A percentile compares a stretch with the other conserved stretches of the same genome.
phyloP scores from a whole-genome alignment of 1,140 invertebrate species.

The Potamilus streckersoni region DNA sequence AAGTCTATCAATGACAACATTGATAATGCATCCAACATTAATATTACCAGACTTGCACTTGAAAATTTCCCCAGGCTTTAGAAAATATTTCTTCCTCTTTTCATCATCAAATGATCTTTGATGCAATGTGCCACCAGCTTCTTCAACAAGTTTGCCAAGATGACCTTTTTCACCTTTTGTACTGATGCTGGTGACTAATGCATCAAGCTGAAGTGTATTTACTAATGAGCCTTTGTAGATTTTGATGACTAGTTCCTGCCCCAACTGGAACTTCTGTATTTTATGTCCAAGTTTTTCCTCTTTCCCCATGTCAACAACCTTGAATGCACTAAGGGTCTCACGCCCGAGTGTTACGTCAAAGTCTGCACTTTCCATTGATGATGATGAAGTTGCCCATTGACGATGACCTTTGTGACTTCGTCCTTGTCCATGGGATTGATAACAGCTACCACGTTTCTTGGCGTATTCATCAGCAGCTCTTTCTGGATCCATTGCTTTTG shows the following conservation, averaged over 20 bases:
- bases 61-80: constrained; percentile 1
- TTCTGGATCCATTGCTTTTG: neutral
- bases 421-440: neutral
- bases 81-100: neutral
- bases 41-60: constrained; percentile 11
- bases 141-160: neutral
- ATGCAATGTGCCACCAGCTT: neutral
- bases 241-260: too few relatives aligned
- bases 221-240: too few relatives aligned
- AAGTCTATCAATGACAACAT: constrained; percentile 7
- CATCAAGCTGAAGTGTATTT: too few relatives aligned
- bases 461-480: neutral
- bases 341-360: neutral
- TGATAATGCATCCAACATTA: neutral
- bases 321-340: neutral
- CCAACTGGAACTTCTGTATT: neutral
- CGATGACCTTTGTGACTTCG: neutral
- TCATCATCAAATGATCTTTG: neutral
- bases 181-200: too few relatives aligned
- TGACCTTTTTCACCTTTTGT: neutral
- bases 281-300: neutral
- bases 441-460: neutral
- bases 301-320: neutral
- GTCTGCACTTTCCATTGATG: neutral
- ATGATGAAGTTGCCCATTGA: neutral